phyloP scores from a whole-genome alignment of 2,113 vertebrate genomes.

The Tamias sibiricus region DNA sequence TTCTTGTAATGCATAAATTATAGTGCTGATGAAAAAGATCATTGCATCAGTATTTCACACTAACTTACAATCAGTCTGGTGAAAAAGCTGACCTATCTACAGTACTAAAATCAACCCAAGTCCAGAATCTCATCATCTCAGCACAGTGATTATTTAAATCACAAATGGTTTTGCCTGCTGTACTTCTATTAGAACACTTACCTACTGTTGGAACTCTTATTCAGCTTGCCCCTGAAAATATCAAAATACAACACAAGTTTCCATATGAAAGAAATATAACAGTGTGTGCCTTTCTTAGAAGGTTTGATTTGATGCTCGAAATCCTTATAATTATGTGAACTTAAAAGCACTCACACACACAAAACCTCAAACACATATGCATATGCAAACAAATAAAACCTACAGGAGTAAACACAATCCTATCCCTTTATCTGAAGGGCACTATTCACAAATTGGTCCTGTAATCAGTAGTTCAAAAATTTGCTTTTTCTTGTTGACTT shows the following conservation, averaged over 20 bases:
- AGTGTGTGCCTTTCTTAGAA: conserved; percentile 21
- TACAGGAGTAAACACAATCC: conserved; percentile 71
- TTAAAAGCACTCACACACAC: background rate
- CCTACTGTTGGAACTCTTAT: background rate
- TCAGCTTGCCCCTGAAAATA: conserved; percentile 33
- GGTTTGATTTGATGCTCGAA: conserved; percentile 73
- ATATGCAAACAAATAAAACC: background rate
- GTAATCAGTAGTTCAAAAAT: conserved; percentile 90
- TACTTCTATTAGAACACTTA: background rate
- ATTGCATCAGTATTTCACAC: conserved; percentile 1
- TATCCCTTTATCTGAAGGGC: conserved; percentile 74
- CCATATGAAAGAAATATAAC: conserved; percentile 48
- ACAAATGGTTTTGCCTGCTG: background rate
- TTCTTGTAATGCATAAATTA: conserved; percentile 41
- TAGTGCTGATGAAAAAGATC: conserved; percentile 8
- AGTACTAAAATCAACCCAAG: background rate
- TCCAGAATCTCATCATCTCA: background rate
- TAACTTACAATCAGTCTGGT: conserved; percentile 48
- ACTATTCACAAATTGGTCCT: conserved; percentile 90
- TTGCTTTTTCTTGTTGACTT: conserved; percentile 72
- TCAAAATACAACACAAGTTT: conserved; percentile 30
- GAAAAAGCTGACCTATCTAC: conserved; percentile 18
- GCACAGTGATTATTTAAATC: background rate
- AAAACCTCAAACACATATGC: background rate
- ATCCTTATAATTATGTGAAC: conserved; percentile 50